Evolutionary conservation across 1,140 invertebrate species (phyloP).

Genomic region (Drosophila guanche): DNA sequence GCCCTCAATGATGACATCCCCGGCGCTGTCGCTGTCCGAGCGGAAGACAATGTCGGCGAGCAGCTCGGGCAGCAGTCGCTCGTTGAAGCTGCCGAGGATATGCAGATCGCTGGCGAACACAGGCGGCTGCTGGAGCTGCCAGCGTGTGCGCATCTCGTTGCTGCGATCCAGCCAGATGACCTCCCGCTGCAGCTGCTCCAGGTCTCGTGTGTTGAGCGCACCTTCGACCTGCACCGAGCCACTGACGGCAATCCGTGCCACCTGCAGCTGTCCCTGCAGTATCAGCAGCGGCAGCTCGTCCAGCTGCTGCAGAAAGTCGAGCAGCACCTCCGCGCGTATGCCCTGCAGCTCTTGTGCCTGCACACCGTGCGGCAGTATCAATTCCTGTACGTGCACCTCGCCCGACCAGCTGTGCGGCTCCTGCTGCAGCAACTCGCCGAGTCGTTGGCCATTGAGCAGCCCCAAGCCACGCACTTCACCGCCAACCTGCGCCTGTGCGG

Average conservation of each 20-base stretch:
- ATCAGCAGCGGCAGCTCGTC: constrained; percentile 73
- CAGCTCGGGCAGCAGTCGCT: constrained; percentile 54
- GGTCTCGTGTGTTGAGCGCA: constrained; percentile 38
- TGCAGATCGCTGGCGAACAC: constrained; percentile 46
- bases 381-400: constrained; percentile 61
- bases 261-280: constrained; percentile 68
- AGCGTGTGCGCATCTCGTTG: constrained; percentile 59
- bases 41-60: constrained; percentile 65
- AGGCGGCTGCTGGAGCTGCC: constrained; percentile 48
- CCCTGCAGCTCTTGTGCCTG: constrained; percentile 54
- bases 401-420: constrained; percentile 21
- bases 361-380: constrained; percentile 59
- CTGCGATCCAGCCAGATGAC: constrained; percentile 71
- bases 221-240: constrained; percentile 50
- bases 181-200: constrained; percentile 59
- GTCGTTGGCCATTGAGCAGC: constrained; percentile 37
- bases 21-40: not conserved
- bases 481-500: constrained; percentile 40
- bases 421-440: constrained; percentile 14
- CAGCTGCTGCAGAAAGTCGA: constrained; percentile 61
- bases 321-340: constrained; percentile 39
- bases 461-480: constrained; percentile 49
- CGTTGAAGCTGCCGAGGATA: constrained; percentile 61
- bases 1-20: constrained; percentile 49
- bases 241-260: constrained; percentile 58